Conservation (phyloP, 2,888 invertebrate species). For the Norana najaformis region DNA sequence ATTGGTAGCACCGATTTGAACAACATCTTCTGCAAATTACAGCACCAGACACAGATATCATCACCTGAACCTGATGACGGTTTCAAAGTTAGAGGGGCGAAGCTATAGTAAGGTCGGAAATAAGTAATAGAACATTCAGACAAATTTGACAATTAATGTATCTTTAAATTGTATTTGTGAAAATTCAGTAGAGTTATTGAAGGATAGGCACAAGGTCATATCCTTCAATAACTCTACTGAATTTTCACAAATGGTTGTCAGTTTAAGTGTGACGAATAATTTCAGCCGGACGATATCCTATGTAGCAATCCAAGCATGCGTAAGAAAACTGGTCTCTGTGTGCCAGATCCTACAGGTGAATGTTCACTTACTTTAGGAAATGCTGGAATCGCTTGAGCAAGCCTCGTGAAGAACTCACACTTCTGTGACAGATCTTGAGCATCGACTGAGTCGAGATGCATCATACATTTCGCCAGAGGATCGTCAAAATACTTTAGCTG, state of each 20-base stretch:
- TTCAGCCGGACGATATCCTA: background rate
- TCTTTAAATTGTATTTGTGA: background rate
- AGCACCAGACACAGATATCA: background rate
- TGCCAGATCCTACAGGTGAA: background rate
- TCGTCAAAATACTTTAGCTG: conserved; percentile 70
- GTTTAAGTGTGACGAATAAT: background rate
- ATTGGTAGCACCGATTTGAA: conserved; percentile 92
- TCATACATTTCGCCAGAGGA: conserved; percentile 85
- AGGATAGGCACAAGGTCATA: background rate
- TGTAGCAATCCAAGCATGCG: background rate
- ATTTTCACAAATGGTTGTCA: background rate
- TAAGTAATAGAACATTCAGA: no score
- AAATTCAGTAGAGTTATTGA: no score
- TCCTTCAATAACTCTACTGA: background rate
- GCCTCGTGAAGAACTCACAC: conserved; percentile 81
- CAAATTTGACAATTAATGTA: no score
- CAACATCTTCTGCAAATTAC: conserved; percentile 79
- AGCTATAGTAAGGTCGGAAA: background rate
- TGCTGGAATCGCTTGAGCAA: conserved; percentile 82
- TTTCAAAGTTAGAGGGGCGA: background rate
- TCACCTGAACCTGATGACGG: background rate
- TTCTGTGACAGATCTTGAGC: conserved; percentile 88
- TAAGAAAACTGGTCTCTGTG: background rate
- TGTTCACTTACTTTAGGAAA: conserved; percentile 78
- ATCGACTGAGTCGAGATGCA: conserved; percentile 87